Evolutionary conservation across 1,140 invertebrate genomes (phyloP).

Genomic region (Glossosoma conforme): DNA sequence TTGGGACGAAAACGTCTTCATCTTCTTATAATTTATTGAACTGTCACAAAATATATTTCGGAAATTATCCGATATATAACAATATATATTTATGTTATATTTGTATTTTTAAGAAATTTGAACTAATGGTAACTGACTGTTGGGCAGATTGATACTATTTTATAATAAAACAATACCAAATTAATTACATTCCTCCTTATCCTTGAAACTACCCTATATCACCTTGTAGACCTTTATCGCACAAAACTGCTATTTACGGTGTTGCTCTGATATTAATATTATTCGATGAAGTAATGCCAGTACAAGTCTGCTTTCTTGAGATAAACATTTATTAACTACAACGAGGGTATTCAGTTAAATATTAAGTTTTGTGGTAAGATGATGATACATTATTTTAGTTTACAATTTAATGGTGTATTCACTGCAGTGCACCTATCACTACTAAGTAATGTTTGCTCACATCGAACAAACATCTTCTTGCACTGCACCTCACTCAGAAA

Average conservation of each 20-base stretch:
- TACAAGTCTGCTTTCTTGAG: too few species aligned
- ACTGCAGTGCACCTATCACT: slow-evolving; percentile 23
- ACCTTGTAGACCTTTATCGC: not conserved
- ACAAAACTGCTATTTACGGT: too few species aligned
- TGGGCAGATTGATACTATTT: slow-evolving; percentile 9
- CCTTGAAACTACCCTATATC: not conserved
- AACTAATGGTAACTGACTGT: slow-evolving; percentile 26
- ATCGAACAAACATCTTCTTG: slow-evolving; percentile 4
- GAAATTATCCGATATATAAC: not conserved
- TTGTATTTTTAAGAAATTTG: slow-evolving; percentile 11
- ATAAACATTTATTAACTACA: slow-evolving; percentile 24
- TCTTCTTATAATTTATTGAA: slow-evolving; percentile 4
- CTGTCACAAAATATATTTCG: slow-evolving; percentile 10
- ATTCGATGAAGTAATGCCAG: too few species aligned
- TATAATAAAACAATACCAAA: not conserved
- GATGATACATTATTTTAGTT: slow-evolving; percentile 8
- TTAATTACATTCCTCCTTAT: not conserved
- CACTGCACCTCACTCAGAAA: slow-evolving; percentile 11
- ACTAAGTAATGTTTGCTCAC: slow-evolving; percentile 16
- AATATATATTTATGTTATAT: slow-evolving; percentile 7
- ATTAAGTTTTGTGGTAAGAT: slow-evolving; percentile 14
- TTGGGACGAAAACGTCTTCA: slow-evolving; percentile 5
- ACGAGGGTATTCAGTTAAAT: slow-evolving; percentile 10
- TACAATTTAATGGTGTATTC: slow-evolving; percentile 21
- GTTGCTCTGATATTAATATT: too few species aligned